Evolutionary conservation across 1,140 invertebrate genomes (phyloP).

Genomic region (Leptinotarsa undecemlineata): DNA sequence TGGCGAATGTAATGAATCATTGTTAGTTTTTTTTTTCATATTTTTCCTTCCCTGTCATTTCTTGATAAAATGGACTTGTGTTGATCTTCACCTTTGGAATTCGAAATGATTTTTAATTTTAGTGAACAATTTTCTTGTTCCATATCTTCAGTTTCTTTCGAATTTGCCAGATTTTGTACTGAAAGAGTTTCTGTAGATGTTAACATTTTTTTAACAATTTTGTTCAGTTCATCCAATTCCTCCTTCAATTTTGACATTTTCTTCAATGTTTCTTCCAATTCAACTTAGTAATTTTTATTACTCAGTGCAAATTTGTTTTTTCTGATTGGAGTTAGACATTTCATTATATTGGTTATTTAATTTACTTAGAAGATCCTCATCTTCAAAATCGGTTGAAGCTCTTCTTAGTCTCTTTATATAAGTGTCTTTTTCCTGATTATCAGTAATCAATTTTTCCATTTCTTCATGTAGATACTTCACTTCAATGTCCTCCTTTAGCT

Average conservation of each 20-base stretch:
- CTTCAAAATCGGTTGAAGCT: constrained; percentile 16
- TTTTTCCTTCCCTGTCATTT: too few relatives aligned
- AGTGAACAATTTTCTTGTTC: neutral
- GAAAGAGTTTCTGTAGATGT: neutral
- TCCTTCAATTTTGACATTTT: too few relatives aligned
- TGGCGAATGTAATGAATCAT: too few relatives aligned
- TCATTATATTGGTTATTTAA: too few relatives aligned
- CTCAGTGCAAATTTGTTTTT: too few relatives aligned
- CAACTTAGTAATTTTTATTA: too few relatives aligned
- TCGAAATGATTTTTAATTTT: neutral
- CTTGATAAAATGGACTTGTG: too few relatives aligned
- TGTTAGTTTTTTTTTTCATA: too few relatives aligned
- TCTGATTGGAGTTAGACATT: too few relatives aligned
- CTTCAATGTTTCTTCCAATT: too few relatives aligned
- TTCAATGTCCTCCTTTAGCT: constrained; percentile 1
- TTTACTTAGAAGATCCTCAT: too few relatives aligned
- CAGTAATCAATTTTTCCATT: constrained; percentile 12
- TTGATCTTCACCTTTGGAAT: neutral
- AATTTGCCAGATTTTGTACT: neutral
- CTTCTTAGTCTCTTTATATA: constrained; percentile 2
- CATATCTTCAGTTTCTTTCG: neutral
- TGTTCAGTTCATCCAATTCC: too few relatives aligned
- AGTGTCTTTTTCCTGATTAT: constrained; percentile 12
- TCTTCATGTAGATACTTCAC: constrained; percentile 16
- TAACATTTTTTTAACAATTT: neutral